Evolutionary conservation across 2,888 invertebrate genomes (phyloP).

Genomic region (Oxycera nigricornis): DNA sequence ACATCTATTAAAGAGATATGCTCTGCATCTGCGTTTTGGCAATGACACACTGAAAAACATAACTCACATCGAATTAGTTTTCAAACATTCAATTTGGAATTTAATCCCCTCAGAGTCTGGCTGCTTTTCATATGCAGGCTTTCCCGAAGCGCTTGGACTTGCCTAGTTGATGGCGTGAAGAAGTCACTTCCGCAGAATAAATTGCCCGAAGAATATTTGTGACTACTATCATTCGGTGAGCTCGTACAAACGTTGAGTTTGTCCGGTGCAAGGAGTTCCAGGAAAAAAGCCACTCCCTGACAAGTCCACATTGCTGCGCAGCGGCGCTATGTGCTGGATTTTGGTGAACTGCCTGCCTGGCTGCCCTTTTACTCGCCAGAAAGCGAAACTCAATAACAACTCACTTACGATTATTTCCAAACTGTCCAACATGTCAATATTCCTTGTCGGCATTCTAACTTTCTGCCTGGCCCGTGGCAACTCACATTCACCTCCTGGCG

Average conservation of each 20-base stretch:
- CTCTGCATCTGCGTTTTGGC: too few relatives aligned
- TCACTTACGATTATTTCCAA: constrained; percentile 18
- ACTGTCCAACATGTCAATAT: constrained; percentile 15
- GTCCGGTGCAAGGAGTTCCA: background rate
- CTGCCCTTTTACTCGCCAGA: too few relatives aligned
- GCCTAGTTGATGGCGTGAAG: too few relatives aligned
- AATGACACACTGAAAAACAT: too few relatives aligned
- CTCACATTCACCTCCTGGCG: background rate
- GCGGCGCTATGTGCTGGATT: too few relatives aligned
- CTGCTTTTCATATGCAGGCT: too few relatives aligned
- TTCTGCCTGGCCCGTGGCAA: background rate
- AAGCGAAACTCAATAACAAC: constrained; percentile 10
- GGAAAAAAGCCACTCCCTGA: background rate
- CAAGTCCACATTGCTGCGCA: background rate
- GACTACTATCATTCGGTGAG: background rate
- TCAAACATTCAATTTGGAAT: too few relatives aligned
- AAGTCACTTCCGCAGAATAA: background rate
- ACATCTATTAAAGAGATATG: too few relatives aligned
- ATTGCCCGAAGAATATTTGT: background rate
- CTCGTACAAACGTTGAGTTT: background rate
- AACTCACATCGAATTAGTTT: too few relatives aligned
- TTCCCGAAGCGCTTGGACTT: too few relatives aligned
- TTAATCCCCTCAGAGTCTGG: too few relatives aligned
- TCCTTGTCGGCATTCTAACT: background rate
- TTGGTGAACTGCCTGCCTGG: too few relatives aligned